phyloP scores from a whole-genome alignment of 2,888 invertebrate species.

The Gordius sp. region DNA sequence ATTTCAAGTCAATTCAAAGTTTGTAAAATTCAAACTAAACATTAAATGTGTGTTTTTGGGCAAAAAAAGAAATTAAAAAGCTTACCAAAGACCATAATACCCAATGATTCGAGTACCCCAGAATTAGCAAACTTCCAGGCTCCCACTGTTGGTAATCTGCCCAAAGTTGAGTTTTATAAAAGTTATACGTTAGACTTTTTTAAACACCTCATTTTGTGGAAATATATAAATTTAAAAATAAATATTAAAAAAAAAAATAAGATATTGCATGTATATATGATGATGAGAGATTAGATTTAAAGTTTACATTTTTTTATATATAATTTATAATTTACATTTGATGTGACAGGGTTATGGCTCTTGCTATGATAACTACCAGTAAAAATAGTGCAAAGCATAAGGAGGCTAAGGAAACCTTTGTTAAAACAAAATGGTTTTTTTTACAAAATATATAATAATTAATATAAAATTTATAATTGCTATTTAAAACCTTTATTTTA shows the following conservation, averaged over 20 bases:
- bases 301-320: not conserved
- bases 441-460: constrained; percentile 18
- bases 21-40: too few species aligned
- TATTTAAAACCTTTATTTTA: too few species aligned
- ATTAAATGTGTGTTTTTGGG: too few species aligned
- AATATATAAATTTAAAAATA: constrained; percentile 1
- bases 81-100: constrained; percentile 56
- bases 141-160: constrained; percentile 38
- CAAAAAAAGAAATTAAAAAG: constrained; percentile 15
- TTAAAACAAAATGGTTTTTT: not conserved
- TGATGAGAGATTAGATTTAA: too few species aligned
- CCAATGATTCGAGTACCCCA: constrained; percentile 48
- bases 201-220: too few species aligned
- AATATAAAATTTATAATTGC: too few species aligned
- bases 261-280: too few species aligned
- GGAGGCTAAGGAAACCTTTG: constrained; percentile 38
- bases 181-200: too few species aligned
- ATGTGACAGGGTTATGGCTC: constrained; percentile 36
- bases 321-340: constrained; percentile 37
- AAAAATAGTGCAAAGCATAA: constrained; percentile 47
- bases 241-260: constrained; percentile 16
- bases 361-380: constrained; percentile 38
- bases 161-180: too few species aligned
- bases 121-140: constrained; percentile 46
- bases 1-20: too few species aligned